Conservation (phyloP, 92 coral and sea anemone genomes). For the Heteractis magnifica region DNA sequence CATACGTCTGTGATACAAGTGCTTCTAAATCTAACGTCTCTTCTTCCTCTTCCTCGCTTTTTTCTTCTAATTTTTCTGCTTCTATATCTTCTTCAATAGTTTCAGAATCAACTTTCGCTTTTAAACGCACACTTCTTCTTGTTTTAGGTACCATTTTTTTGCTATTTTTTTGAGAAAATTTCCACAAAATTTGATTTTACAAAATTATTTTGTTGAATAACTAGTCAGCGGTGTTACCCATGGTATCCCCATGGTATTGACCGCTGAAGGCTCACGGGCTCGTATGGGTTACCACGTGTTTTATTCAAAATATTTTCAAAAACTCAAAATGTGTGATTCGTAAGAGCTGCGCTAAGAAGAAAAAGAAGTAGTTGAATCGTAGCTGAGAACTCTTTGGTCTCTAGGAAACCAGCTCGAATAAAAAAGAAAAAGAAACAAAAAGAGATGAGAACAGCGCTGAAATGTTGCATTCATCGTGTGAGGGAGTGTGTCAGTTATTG, state of each 20-base stretch:
- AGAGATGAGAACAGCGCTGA: background rate
- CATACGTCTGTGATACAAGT: slow-evolving; percentile 21
- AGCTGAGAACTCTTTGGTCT: slow-evolving; percentile 4
- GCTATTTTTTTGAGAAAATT: background rate
- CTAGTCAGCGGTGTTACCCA: slow-evolving; percentile 15
- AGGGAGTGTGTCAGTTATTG: background rate
- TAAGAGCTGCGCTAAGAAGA: background rate
- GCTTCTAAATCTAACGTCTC: slow-evolving; percentile 24
- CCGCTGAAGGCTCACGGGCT: slow-evolving; percentile 32
- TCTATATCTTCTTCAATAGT: slow-evolving; percentile 27
- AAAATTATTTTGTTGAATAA: background rate
- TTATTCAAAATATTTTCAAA: slow-evolving; percentile 26
- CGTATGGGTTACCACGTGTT: slow-evolving; percentile 15
- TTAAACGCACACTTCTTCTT: slow-evolving; percentile 45
- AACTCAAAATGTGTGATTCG: slow-evolving; percentile 10
- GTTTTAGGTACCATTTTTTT: slow-evolving; percentile 25
- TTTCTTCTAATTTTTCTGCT: slow-evolving; percentile 24
- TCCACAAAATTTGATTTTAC: background rate
- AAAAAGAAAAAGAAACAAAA: slow-evolving; percentile 3
- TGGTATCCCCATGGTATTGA: background rate
- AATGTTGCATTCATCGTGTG: background rate
- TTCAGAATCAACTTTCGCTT: slow-evolving; percentile 20
- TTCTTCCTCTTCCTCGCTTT: background rate
- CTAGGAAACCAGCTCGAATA: slow-evolving; percentile 15
- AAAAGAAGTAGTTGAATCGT: background rate